A percentile compares a stretch with the other conserved stretches of the same genome.
Conservation (phyloP, 2,797 vertebrate species). For the Argya squamiceps region DNA sequence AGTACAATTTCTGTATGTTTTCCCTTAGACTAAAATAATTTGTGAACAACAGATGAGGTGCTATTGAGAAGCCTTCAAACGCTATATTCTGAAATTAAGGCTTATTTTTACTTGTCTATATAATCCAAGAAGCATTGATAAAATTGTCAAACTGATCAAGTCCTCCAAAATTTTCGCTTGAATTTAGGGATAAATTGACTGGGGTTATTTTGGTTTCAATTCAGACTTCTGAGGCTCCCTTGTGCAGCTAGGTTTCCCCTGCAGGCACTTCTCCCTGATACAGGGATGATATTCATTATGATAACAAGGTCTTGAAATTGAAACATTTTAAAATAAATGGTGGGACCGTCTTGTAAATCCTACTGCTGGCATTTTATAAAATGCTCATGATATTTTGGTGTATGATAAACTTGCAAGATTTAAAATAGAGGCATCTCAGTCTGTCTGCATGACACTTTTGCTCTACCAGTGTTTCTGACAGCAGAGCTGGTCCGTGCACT, state of each 20-base stretch:
- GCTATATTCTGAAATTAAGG: neutral
- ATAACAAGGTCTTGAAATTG: neutral
- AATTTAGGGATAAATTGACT: neutral
- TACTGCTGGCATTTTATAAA: neutral
- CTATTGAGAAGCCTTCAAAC: neutral
- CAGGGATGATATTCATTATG: neutral
- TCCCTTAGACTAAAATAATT: neutral
- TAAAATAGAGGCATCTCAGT: neutral
- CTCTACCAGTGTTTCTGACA: neutral
- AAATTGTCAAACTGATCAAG: neutral
- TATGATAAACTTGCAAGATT: neutral
- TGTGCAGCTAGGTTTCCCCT: neutral
- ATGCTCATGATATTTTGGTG: neutral
- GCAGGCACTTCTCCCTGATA: neutral
- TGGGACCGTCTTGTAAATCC: neutral
- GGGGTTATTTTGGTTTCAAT: neutral
- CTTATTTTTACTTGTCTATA: neutral
- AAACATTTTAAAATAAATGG: neutral
- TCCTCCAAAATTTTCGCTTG: neutral
- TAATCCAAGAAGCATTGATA: neutral
- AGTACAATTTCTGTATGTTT: neutral
- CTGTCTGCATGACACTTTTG: neutral
- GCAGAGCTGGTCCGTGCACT: neutral
- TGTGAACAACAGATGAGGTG: neutral
- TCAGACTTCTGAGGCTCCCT: neutral